Evolutionary conservation across 53 echinoderm and acorn worm species (phyloP).

Genomic region (Zoroaster sp.): DNA sequence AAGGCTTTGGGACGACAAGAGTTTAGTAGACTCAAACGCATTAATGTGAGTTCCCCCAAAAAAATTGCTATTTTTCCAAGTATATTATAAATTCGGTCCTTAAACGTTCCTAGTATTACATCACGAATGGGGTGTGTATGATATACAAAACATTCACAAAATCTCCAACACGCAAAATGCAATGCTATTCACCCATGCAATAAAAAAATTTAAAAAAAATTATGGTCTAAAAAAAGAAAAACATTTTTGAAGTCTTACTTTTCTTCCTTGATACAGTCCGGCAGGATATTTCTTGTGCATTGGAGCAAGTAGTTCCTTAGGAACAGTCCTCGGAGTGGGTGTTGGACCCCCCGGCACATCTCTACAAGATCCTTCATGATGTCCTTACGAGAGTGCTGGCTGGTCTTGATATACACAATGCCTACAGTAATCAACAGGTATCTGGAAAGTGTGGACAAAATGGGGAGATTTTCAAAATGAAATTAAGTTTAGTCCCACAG

Average conservation of each 20-base stretch:
- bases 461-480: neutral
- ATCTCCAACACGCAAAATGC: neutral
- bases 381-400: conserved; percentile 88
- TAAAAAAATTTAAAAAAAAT: no score
- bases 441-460: conserved; percentile 40
- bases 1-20: no score
- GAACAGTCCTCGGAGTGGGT: conserved; percentile 91
- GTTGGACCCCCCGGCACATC: conserved; percentile 99
- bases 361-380: conserved; percentile 98
- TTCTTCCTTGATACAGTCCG: conserved; percentile 79
- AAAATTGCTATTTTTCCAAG: no score
- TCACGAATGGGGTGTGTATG: no score
- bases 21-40: no score
- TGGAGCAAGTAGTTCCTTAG: conserved; percentile 93
- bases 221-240: no score
- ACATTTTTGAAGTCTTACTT: conserved; percentile 25
- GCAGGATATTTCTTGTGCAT: conserved; percentile 92
- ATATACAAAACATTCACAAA: neutral
- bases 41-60: no score
- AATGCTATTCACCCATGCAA: neutral
- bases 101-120: no score
- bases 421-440: conserved; percentile 94
- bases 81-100: no score
- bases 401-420: conserved; percentile 96
- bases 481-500: neutral